Base-by-base conservation (phyloP, 2,888 invertebrate species). In the Caenorhabditis becei region DNA sequence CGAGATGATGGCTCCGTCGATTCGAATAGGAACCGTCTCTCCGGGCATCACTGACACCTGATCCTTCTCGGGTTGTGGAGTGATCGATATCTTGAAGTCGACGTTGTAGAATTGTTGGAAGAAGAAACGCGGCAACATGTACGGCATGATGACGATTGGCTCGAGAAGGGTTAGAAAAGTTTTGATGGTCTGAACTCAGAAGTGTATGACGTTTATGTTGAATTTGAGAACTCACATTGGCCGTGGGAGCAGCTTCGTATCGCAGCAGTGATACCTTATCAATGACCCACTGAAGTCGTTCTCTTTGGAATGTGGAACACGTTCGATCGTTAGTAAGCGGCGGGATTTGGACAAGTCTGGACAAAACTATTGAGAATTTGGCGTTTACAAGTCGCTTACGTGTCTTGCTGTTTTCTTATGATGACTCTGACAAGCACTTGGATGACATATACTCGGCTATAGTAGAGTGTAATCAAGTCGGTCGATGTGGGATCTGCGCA, bases 111-210 rank as follows among this genome's bases (percentile, higher is more conserved):
- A 77, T 26, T 77, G 78, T 18, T 84, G 82, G 82, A 86, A 86
- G 71, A 83, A 77, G 59, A 82, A 82, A 26, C 84, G 59, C 26
- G 86, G 86, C 14, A 84, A 37, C 69, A 78, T 80, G 18, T 62
- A 71, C 11, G 82, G 84, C 20, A 59, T 62, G 11, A 69, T 72
- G 23, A 78, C 75, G 24, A 84, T 41, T 24, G 77, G 77, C 14
- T 66, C 44, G 14, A 75, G n/a, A 37, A 84, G 72, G 4, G 47
- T 32, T 18, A 51, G 8, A 14, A 80, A 59, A 3, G 47, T 35
- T n/a, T 47, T 59, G 16, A 84, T 35, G 8, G 58, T 79, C 83
- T 83, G 37, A 59, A 77, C 26, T 47, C 16, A 72, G 18, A 18
- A 24, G 7, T 28, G 18, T 20, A n/a, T 37, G 18, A 23, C 5